Base-by-base conservation (phyloP, 2,797 vertebrate genomes). In the Micromesistius poutassou region DNA sequence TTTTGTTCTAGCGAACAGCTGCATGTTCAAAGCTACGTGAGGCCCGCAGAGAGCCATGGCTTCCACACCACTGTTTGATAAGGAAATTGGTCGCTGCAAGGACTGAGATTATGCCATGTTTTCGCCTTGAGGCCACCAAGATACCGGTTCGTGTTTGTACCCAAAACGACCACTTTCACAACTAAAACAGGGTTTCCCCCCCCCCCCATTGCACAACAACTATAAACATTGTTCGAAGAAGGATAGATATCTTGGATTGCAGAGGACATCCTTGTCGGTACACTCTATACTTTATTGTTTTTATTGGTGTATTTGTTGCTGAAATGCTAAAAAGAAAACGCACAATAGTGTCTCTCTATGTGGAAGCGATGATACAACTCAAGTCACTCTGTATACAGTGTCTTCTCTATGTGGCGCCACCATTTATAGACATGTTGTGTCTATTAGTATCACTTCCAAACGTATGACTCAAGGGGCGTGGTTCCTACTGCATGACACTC, bases 41-140 rank as follows among this genome's bases (percentile, higher is more conserved):
- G 78, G 77, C 80, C 77, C 80, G 80, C 86, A 77, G 40, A 81
- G 86, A 83, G 77, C n/a, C n/a, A 30, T 50, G 73, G 71, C 30
- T 22, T 74, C 25, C 71, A 9, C 55, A 62, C 46, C 3, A 25
- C 55, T 22, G 33, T 38, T 30, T 30, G 73, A 36, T 72, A 74
- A 70, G 77, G 31, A 71, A 71, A 31, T 8, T 22, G 8, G 71
- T 30, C 22, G 7, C 33, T 16, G 16, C 22, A 30, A 28, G 3
- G 72, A 28, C 5, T 28, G 33, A 10, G 72, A 73, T 73, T 8
- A 3, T 14, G 6, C 30, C 76, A 73, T 81, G 38, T 87, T 90
- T 74, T 66, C 14, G 40, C 22, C 9, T 16, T 1, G 33, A 75
- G 78, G 66, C 42, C 38, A 42, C n/a, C n/a, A 71, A 66, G 40